Evolutionary conservation across 2,113 vertebrate species (phyloP).

Genomic region (Microtus montanus): DNA sequence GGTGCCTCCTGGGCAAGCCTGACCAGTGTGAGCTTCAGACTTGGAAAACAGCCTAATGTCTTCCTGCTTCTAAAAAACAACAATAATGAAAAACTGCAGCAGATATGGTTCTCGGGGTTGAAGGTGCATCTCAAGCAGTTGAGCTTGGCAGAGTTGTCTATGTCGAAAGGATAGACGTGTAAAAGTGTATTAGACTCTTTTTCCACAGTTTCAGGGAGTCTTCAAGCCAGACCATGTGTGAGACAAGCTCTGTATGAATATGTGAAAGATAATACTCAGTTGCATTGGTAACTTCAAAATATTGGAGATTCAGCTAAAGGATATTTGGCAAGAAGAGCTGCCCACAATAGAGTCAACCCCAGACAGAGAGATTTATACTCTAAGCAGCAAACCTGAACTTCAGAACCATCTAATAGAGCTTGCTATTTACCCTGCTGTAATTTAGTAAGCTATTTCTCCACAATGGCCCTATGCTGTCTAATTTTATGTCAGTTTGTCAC

Average conservation of each 20-base stretch:
- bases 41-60: not conserved
- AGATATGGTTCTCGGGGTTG: not conserved
- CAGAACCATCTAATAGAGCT: not conserved
- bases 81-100: not conserved
- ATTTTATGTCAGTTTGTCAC: not conserved
- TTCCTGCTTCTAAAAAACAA: not conserved
- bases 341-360: too few relatives aligned
- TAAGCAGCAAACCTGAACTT: not conserved
- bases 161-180: accelerated
- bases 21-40: too few relatives aligned
- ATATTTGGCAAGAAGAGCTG: not conserved
- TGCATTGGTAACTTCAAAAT: not conserved
- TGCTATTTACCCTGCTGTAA: not conserved
- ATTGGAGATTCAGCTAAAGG: not conserved
- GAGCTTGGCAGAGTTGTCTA: not conserved
- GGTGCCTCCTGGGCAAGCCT: not conserved
- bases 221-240: not conserved
- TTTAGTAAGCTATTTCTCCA: not conserved
- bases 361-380: not conserved
- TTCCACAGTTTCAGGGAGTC: not conserved
- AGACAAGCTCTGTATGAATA: not conserved
- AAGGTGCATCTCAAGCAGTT: not conserved
- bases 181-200: not conserved
- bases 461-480: not conserved
- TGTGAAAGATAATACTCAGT: not conserved